Evolutionary conservation across 2,888 invertebrate genomes (phyloP).

Genomic region (Lingula anatina): DNA sequence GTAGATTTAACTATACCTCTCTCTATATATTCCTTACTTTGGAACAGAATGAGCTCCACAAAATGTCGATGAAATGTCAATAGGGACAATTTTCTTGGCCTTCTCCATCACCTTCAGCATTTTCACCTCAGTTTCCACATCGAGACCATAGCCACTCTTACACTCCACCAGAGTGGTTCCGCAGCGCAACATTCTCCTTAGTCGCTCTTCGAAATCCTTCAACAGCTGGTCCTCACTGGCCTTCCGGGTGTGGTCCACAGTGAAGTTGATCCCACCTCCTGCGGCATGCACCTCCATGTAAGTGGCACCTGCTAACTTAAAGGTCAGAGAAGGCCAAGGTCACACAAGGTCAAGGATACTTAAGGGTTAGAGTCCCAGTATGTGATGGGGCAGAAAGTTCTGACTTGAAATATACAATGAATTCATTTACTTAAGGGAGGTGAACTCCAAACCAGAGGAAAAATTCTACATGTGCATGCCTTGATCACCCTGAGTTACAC

Average conservation of each 20-base stretch:
- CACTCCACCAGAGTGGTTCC: constrained; percentile 57
- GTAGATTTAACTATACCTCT: too few relatives aligned
- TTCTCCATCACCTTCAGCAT: constrained; percentile 57
- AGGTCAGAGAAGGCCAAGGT: too few relatives aligned
- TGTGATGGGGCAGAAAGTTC: too few relatives aligned
- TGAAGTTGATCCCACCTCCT: constrained; percentile 63
- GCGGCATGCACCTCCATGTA: constrained; percentile 61
- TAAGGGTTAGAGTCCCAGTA: too few relatives aligned
- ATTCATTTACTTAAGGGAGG: too few relatives aligned
- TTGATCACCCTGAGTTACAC: too few relatives aligned
- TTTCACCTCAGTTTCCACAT: constrained; percentile 57
- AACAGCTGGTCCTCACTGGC: constrained; percentile 56
- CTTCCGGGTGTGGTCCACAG: constrained; percentile 57
- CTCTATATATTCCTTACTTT: too few relatives aligned
- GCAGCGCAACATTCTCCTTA: constrained; percentile 45
- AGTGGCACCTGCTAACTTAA: constrained; percentile 61
- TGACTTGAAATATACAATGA: too few relatives aligned
- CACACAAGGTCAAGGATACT: too few relatives aligned
- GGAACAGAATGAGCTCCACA: constrained; percentile 63
- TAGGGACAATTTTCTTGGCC: constrained; percentile 50
- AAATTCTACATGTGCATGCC: too few relatives aligned
- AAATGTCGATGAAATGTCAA: constrained; percentile 60
- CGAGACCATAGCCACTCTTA: constrained; percentile 60
- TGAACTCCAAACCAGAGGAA: too few relatives aligned
- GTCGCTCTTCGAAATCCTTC: constrained; percentile 35